Base-by-base conservation (phyloP, 2,888 invertebrate species). In the Acrocyrtus sp. region DNA sequence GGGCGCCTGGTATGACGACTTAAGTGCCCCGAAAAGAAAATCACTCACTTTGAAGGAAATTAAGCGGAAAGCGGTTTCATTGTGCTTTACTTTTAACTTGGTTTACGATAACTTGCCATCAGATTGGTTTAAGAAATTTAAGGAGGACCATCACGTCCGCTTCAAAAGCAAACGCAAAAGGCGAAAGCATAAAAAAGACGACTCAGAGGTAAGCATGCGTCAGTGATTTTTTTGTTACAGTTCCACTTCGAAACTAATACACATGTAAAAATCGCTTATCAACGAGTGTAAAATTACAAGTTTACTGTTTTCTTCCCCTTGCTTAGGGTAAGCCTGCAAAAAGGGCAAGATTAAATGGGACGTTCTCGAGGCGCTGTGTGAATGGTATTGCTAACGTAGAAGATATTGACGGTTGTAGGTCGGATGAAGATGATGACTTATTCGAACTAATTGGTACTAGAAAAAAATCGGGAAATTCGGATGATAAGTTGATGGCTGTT, bases 81-180 rank as follows among this genome's bases (percentile, higher is more conserved):
- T 56, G 3, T 48, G 58, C 34, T 22, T 8, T 15, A 1, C 4
- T 5, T 15, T 51, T 27, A 24, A 17, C 21, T 45, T 60, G 1
- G 27, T 21, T n/a, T 72, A 66, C 24, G 61, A 72, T n/a, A 0
- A 6, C 0, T 29, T 72, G 6, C 72, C 72, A 1, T 0, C 17
- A 2, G 50, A 66, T 27, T 72, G 72, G 72, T 22, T 72, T 2
- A 2, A n/a, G 3, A 10, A 54, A 6, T n/a, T 72, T n/a, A 21
- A 27, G 26, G 24, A 4, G 8, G 24, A 15, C n/a, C n/a, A n/a
- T n/a, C n/a, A n/a, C n/a, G n/a, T n/a, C n/a, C n/a, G n/a, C n/a
- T n/a, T n/a, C n/a, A n/a, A n/a, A n/a, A n/a, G n/a, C n/a, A n/a
- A n/a, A n/a, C n/a, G n/a, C n/a, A n/a, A n/a, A n/a, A n/a, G n/a